Conservation (phyloP, 64 coral and sea anemone species). For the Trachythela sp. region DNA sequence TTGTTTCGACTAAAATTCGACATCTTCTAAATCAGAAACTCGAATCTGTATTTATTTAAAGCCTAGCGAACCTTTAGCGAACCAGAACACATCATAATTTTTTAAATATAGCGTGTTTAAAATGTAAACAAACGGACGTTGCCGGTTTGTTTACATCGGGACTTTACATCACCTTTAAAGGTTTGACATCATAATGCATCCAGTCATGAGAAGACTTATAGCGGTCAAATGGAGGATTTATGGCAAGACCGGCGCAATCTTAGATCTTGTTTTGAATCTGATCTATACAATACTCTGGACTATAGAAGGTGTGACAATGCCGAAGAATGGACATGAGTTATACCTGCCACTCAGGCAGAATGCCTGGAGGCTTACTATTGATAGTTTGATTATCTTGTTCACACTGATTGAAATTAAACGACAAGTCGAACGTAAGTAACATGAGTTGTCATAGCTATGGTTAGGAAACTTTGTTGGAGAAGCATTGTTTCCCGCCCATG, state of each 20-base stretch:
- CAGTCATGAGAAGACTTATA: background rate
- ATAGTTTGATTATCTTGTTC: background rate
- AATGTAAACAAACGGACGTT: no score
- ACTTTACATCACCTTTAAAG: background rate
- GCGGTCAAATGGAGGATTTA: slow-evolving; percentile 3
- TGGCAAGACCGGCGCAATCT: background rate
- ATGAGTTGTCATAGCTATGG: background rate
- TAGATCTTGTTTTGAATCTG: background rate
- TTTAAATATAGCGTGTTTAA: no score
- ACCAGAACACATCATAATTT: no score
- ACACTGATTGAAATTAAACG: slow-evolving; percentile 4
- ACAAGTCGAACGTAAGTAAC: background rate
- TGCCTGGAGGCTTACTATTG: background rate
- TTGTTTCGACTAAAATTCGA: no score
- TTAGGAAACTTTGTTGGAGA: no score
- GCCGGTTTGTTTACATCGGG: no score
- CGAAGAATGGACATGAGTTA: background rate
- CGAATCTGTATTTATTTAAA: no score
- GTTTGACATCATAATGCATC: slow-evolving; percentile 14
- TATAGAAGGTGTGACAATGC: background rate
- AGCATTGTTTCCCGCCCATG: no score
- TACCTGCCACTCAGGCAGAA: background rate
- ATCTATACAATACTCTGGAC: slow-evolving; percentile 18
- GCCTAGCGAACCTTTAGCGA: no score
- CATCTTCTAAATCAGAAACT: no score